Evolutionary conservation across 2,113 vertebrate genomes (phyloP), one percentile per base, ranked within the genome.

Genomic region (Melanostigma gelatinosum): DNA sequence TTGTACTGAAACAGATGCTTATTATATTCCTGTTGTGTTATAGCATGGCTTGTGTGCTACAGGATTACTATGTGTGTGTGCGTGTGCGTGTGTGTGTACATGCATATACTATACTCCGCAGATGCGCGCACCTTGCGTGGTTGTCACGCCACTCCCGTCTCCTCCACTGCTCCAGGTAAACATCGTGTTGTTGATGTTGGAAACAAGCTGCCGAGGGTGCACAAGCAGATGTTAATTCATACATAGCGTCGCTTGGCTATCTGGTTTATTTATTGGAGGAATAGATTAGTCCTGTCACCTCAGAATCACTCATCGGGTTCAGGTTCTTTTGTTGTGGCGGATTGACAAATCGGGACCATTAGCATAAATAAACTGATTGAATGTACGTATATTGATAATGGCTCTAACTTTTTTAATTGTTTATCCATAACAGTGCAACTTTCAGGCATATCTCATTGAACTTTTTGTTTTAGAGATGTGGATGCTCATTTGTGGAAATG

Each of bases 171-270:
- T 63, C 8, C 90, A 94, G 93, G 91, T 91, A 82, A 88, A 90
- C 72, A 46, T 74, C 38, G 18, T 63, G 62, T 61, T 78, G 77
- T 88, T 80, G 80, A 62, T 72, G 74, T 78, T 55, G 75, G 75
- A 91, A 92, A 87, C 84, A 87, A 80, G 80, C 87, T 79, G 80
- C 76, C 76, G 70, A 70, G 66, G 78, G 40, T 82, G 69, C 57
- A 80, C 64, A 81, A 85, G 67, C 93, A 93, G 87, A 93, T 94
- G 93, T 92, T 90, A 86, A 91, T 91, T 85, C 86, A 87, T 85
- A 79, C 81, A 88, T 89, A 72, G 95, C 95, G 88, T 96, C 94
- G 95, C 95, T 94, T 95, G 94, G 95, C 90, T 89, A 58, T 85
- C 72, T 86, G 82, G 6, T 90, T 93, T 83, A 85, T 83, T 88